Percentiles rank a stretch among this genome's conserved stretches.
Conservation (phyloP, 2,888 invertebrate genomes). For the Microctonus hyperodae region DNA sequence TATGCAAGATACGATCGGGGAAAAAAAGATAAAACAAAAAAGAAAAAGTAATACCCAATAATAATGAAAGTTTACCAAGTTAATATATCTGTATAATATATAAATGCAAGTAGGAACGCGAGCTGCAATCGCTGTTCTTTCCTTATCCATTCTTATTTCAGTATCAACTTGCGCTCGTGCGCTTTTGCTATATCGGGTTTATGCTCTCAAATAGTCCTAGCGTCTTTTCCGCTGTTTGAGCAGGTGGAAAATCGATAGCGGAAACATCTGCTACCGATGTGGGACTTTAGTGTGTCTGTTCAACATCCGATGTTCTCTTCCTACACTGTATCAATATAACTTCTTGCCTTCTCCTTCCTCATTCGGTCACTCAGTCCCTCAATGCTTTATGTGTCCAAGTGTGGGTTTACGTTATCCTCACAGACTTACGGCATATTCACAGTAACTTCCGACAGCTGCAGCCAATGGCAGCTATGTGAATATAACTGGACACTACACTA, state of each 20-base stretch:
- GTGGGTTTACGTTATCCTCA: constrained; percentile 39
- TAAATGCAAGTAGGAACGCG: no score
- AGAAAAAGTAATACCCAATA: no score
- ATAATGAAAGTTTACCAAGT: no score
- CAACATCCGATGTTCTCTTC: not conserved
- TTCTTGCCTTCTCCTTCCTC: not conserved
- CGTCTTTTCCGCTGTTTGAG: constrained; percentile 17
- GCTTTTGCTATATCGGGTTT: not conserved
- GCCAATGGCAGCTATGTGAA: constrained; percentile 39
- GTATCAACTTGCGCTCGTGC: no score
- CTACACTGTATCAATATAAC: not conserved
- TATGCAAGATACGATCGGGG: no score
- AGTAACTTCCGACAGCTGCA: constrained; percentile 47
- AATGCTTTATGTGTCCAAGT: constrained; percentile 20
- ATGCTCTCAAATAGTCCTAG: not conserved
- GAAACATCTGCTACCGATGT: constrained; percentile 39
- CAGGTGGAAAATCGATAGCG: constrained; percentile 35
- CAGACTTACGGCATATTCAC: constrained; percentile 41
- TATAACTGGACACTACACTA: constrained; percentile 8
- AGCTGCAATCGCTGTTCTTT: no score
- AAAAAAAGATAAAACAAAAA: no score
- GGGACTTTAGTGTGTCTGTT: constrained; percentile 28
- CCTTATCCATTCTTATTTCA: no score
- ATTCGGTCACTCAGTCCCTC: constrained; percentile 35
- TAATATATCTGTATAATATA: no score